Evolutionary conservation across 2,797 vertebrate genomes (phyloP), one percentile per base, ranked within the genome.

Genomic region (Scolopax rusticola): DNA sequence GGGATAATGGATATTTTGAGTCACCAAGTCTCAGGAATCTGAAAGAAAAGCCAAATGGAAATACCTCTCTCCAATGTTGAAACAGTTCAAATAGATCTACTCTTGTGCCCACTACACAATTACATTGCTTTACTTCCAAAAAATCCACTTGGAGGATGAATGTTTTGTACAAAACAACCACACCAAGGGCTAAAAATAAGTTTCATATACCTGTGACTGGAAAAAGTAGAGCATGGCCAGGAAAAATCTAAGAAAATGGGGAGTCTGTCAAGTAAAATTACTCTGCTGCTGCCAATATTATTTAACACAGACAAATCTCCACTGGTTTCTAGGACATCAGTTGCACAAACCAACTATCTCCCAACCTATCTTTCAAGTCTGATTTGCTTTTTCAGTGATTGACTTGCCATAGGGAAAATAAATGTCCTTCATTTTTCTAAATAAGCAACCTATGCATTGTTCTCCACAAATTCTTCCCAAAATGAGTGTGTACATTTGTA

Each of bases 171-270:
- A 83, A 61, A 93, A 64, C 69, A 69, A 17, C 24, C 80, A 63
- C 51, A 80, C 15, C 57, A 89, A 36, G 15, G 17, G 41, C 89
- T 85, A 96, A 93, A 92, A 93, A 91, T 83, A 92, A 83, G n/a
- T 14, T 76, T 38, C 28, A 21, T 83, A 57, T 75, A 97, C 90
- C 92, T 91, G 16, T 89, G 61, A 85, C 68, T 83, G 84, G 73
- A 94, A 95, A 84, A 33, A 77, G 28, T 43, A 80, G 12, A 92
- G 36, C 17, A 85, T 20, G 33, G 83, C 82, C 68, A 95, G 65
- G 71, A 94, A 93, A 93, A 95, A 93, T 50, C 24, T 53, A 94
- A 87, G 60, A 80, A 93, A 89, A 83, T 36, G 11, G 19, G 45
- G 48, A 79, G 24, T 53, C n/a, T 85, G 81, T 89, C 32, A 77